Percentiles rank a stretch among this genome's conserved stretches.
These are phyloP conservation scores for Takifugu rubripes DNA, from an alignment of 2,797 vertebrate genomes.

Conservation along the genomic window DNA sequence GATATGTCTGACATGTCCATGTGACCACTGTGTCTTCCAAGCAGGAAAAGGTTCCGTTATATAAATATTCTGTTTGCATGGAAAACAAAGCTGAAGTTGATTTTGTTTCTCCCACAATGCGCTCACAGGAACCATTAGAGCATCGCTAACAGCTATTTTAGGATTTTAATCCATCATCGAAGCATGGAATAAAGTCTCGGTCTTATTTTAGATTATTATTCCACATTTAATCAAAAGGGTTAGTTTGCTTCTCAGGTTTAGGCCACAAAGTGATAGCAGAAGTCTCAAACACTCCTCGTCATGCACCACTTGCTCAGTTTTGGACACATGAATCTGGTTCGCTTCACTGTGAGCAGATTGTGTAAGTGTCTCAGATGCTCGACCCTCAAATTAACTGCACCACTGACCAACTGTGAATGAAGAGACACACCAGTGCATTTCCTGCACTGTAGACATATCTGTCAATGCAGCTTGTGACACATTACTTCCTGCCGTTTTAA, in stretches of 20 bases:
- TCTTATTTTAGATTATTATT: neutral
- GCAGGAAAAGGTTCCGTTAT: slow-evolving; percentile 7
- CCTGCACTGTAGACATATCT: neutral
- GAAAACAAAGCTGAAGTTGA: neutral
- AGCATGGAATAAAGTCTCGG: no score
- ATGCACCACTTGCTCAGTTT: neutral
- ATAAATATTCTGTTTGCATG: slow-evolving; percentile 24
- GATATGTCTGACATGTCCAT: slow-evolving; percentile 29
- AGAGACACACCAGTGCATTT: neutral
- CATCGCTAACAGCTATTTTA: neutral
- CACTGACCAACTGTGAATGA: neutral
- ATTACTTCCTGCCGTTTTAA: neutral
- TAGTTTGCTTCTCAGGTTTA: neutral
- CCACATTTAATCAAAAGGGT: neutral
- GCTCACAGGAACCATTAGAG: no score
- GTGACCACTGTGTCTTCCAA: slow-evolving; percentile 6
- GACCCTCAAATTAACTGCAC: neutral
- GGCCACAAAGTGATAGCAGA: no score
- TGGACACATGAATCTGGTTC: slow-evolving; percentile 39
- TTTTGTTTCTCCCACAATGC: no score
- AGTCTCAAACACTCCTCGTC: neutral
- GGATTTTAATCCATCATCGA: neutral
- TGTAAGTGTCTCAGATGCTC: slow-evolving; percentile 30
- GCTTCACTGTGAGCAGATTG: slow-evolving; percentile 25
- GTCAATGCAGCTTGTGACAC: neutral